A percentile compares a stretch with the other conserved stretches of the same genome.
Evolutionary conservation across 1,140 invertebrate species (phyloP).

Genomic region (Parapsyche elsis): DNA sequence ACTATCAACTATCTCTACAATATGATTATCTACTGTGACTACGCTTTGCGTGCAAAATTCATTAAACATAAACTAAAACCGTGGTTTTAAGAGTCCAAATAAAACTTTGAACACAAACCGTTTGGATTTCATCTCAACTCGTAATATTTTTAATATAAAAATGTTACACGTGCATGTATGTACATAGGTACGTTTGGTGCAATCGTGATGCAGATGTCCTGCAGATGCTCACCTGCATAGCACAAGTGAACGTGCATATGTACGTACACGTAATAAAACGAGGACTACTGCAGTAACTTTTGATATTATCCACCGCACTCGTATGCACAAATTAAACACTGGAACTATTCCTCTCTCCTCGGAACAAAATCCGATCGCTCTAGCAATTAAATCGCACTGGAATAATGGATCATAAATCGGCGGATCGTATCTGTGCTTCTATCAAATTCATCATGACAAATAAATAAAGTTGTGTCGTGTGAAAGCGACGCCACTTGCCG

Average conservation of each 20-base stretch:
- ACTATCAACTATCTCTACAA: no score
- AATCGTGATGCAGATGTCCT: conserved; percentile 18
- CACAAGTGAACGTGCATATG: neutral
- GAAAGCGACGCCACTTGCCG: conserved; percentile 15
- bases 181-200: neutral
- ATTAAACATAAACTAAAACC: no score
- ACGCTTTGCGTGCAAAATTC: no score
- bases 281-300: conserved; percentile 28
- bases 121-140: no score
- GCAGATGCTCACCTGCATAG: conserved; percentile 25
- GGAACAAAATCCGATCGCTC: no score
- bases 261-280: conserved; percentile 33
- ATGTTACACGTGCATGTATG: neutral
- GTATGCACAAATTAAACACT: no score
- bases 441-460: conserved; percentile 32
- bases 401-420: neutral
- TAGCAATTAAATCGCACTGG: neutral
- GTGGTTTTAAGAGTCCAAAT: no score
- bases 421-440: neutral
- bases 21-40: no score
- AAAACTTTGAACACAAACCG: no score
- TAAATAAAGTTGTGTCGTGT: conserved; percentile 38
- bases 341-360: no score
- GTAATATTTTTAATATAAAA: neutral
- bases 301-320: conserved; percentile 1